phyloP scores from a whole-genome alignment of 2,113 vertebrate genomes.

The Himantopus leucocephalus region DNA sequence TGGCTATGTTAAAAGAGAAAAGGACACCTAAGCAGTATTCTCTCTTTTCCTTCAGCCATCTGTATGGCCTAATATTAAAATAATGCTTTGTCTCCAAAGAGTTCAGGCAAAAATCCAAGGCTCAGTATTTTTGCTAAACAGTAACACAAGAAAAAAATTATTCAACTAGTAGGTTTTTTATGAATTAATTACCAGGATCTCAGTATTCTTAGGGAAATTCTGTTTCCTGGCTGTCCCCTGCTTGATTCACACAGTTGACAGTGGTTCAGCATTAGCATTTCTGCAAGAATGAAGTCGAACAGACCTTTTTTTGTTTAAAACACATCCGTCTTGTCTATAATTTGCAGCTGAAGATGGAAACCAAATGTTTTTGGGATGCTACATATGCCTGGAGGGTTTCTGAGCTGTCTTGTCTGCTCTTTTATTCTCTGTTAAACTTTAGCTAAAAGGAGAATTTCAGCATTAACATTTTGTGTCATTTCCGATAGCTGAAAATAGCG shows the following conservation, averaged over 20 bases:
- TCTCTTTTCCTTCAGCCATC: neutral
- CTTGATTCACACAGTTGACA: slow-evolving; percentile 46
- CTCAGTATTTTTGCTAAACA: neutral
- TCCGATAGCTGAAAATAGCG: slow-evolving; percentile 24
- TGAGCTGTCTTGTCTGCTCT: slow-evolving; percentile 63
- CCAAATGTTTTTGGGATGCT: slow-evolving; percentile 67
- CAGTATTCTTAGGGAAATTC: slow-evolving; percentile 55
- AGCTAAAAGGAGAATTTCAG: slow-evolving; percentile 37
- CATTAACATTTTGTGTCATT: neutral
- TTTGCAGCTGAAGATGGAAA: slow-evolving; percentile 66
- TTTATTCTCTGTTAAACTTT: neutral
- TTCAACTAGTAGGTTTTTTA: neutral
- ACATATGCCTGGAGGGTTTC: slow-evolving; percentile 30
- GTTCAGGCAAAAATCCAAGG: slow-evolving; percentile 18
- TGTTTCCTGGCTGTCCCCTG: slow-evolving; percentile 48
- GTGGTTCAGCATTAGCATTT: slow-evolving; percentile 59
- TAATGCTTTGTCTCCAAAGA: slow-evolving; percentile 10
- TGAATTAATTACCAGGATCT: slow-evolving; percentile 51
- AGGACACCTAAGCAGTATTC: slow-evolving; percentile 20
- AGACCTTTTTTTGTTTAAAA: slow-evolving; percentile 62
- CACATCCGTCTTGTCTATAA: slow-evolving; percentile 60
- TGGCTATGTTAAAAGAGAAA: neutral
- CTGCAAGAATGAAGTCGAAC: slow-evolving; percentile 63
- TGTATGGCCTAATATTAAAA: neutral
- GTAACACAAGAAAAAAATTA: neutral